These are phyloP conservation scores for Panorpa germanica DNA, from an alignment of 2,888 invertebrate genomes.

Conservation along the genomic window DNA sequence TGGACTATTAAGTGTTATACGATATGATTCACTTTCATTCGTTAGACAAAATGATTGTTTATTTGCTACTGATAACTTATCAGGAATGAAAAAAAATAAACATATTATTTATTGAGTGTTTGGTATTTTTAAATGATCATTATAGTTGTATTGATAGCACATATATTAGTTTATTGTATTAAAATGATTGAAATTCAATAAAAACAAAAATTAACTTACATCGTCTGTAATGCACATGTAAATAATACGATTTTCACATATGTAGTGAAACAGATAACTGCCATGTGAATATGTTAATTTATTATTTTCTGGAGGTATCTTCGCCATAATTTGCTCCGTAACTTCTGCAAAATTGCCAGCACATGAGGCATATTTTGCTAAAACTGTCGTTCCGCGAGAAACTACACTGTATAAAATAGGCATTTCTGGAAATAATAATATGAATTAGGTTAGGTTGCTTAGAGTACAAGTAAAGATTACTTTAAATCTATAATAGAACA, in stretches of 20 bases:
- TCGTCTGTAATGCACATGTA: conserved; percentile 93
- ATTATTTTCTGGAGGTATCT: conserved; percentile 75
- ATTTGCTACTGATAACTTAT: too few species aligned
- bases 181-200: neutral
- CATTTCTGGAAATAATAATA: too few species aligned
- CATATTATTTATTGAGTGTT: too few species aligned
- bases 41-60: too few species aligned
- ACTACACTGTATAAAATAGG: conserved; percentile 83
- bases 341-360: conserved; percentile 91
- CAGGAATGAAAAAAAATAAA: too few species aligned
- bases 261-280: conserved; percentile 83
- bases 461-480: too few species aligned
- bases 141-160: conserved; percentile 6
- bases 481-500: too few species aligned
- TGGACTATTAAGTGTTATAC: conserved; percentile 1
- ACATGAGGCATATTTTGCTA: conserved; percentile 83
- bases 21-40: neutral
- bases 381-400: conserved; percentile 63
- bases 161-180: conserved; percentile 1
- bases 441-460: too few species aligned
- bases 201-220: conserved; percentile 33
- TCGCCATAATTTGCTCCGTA: conserved; percentile 73
- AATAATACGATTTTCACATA: conserved; percentile 68
- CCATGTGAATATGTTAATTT: conserved; percentile 88
- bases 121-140: neutral